Conservation (phyloP, 2,888 invertebrate species). For the Sepioteuthis lessoniana region DNA sequence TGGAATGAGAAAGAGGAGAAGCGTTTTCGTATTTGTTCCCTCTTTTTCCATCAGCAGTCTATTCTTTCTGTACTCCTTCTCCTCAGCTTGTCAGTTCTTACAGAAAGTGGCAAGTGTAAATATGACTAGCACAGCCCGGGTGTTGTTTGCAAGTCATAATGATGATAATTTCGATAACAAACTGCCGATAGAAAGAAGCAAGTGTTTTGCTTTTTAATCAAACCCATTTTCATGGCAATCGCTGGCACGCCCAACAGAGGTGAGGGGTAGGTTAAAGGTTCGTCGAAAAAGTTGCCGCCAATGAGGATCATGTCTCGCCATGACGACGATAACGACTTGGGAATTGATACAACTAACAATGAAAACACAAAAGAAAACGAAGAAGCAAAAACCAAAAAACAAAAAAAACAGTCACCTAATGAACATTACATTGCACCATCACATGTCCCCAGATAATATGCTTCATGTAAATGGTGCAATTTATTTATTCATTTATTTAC, state of each 20-base stretch:
- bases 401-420: neutral
- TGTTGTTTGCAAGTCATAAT: conserved; percentile 33
- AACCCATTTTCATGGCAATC: neutral
- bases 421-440: neutral
- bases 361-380: no score
- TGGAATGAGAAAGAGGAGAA: no score
- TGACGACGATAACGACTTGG: neutral
- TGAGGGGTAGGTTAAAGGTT: neutral
- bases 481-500: neutral
- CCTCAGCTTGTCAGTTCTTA: neutral
- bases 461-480: neutral
- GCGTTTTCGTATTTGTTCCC: neutral
- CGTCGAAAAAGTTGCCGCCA: neutral
- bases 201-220: conserved; percentile 23
- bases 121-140: neutral
- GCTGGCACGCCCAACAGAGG: neutral
- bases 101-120: neutral
- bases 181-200: neutral
- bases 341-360: neutral
- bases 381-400: neutral
- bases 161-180: conserved; percentile 8
- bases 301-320: neutral
- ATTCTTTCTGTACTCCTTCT: neutral
- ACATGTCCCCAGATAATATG: neutral
- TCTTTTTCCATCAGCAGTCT: neutral